Evolutionary conservation across 2,888 invertebrate species (phyloP), one percentile per base, ranked within the genome.

Genomic region (Zelleria hepariella): DNA sequence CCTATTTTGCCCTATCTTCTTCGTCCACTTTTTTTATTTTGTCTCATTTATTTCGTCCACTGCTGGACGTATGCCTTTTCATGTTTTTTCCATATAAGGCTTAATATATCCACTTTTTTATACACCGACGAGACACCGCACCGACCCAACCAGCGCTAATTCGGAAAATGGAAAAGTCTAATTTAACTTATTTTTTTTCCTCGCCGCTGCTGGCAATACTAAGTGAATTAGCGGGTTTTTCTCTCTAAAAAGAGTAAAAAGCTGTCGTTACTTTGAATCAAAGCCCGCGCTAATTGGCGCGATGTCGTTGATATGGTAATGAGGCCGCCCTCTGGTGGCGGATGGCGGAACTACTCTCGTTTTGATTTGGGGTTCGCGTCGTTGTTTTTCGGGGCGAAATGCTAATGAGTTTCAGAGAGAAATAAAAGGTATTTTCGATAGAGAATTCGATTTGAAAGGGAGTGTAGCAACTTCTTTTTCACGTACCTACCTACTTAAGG

Each of bases 251-350:
- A 32, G 73, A 69, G 74, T 77, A 82, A 80, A 81, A 82, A 78
- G 73, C 75, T 75, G 67, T 67, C 70, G 71, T 74, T 71, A 68
- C 69, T 68, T 65, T 67, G 71, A 76, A 77, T 77, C 80, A 78
- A 80, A 80, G 72, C 74, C 71, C 67, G 75, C 74, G 79, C 73
- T 80, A 81, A 84, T 82, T 77, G 73, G 65, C 65, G 62, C 62
- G 64, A 67, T 26, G 49, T 68, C 62, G 66, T 63, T 70, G 72
- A 70, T 72, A 76, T 77, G 78, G 66, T 75, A 80, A 81, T 80
- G 68, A 65, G 26, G 62, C 72, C 78, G 79, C 69, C 77, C 75
- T 80, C 82, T 79, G 61, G 70, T 66, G 74, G 61, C 67, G 71
- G 73, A 76, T 66, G 69, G 72, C 66, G 59, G 65, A 65, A 69